Conservation (phyloP, 1,140 invertebrate genomes). For the Zophobas atratus region DNA sequence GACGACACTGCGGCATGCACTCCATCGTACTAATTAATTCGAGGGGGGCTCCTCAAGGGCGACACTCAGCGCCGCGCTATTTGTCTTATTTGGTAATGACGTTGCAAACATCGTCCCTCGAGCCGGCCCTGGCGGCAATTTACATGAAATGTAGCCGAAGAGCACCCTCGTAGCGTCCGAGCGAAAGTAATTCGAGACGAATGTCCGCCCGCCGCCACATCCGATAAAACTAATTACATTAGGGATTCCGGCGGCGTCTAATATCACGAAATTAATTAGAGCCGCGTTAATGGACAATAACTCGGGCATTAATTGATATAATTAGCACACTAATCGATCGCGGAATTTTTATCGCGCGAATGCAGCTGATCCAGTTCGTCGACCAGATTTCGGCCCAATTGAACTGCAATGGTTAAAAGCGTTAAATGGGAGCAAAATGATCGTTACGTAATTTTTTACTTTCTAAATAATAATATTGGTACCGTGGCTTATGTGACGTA, state of each 20-base stretch:
- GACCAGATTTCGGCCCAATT: constrained; percentile 36
- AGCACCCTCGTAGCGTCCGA: not conserved
- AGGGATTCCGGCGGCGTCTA: constrained; percentile 18
- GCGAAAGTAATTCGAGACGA: constrained; percentile 12
- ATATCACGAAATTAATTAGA: constrained; percentile 26
- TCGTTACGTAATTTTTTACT: constrained; percentile 26
- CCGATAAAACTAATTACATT: constrained; percentile 35
- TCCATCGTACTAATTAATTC: too few relatives aligned
- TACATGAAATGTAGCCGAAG: constrained; percentile 2
- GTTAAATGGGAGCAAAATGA: constrained; percentile 12
- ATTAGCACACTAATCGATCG: constrained; percentile 7
- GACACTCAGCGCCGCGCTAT: too few relatives aligned
- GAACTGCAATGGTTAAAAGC: constrained; percentile 2
- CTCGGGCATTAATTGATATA: constrained; percentile 14
- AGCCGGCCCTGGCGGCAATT: not conserved
- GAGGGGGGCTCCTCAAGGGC: too few relatives aligned
- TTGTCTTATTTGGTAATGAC: too few relatives aligned
- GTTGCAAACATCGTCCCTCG: too few relatives aligned
- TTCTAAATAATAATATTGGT: constrained; percentile 28
- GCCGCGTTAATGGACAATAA: constrained; percentile 19
- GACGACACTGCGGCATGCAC: too few relatives aligned
- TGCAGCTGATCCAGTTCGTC: constrained; percentile 13
- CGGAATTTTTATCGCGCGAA: not conserved
- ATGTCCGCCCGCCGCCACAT: constrained; percentile 26
- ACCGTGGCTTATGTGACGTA: constrained; percentile 25